These are phyloP conservation scores for Nettapus auritus DNA, from an alignment of 2,113 vertebrate genomes.

Conservation along the genomic window DNA sequence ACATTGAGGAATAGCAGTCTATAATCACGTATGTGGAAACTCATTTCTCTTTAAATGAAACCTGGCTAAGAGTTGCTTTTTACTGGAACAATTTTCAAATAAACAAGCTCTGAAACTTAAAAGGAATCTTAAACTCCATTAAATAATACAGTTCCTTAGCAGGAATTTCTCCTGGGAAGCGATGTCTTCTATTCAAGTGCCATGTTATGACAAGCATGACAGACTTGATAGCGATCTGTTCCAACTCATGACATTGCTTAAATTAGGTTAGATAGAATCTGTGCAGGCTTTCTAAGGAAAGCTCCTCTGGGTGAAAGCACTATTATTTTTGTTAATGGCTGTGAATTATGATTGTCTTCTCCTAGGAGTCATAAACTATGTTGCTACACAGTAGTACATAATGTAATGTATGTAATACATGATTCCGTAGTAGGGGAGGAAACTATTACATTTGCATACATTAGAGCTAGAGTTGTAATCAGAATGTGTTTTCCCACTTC, in stretches of 20 bases:
- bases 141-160: slow-evolving; percentile 73
- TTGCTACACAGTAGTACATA: slow-evolving; percentile 51
- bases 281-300: slow-evolving; percentile 53
- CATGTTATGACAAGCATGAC: slow-evolving; percentile 83
- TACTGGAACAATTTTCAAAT: slow-evolving; percentile 58
- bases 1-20: not conserved
- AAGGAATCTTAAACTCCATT: slow-evolving; percentile 73
- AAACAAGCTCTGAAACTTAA: slow-evolving; percentile 69
- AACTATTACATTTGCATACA: slow-evolving; percentile 40
- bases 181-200: slow-evolving; percentile 77
- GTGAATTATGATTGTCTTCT: slow-evolving; percentile 73
- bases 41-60: slow-evolving; percentile 44
- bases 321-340: slow-evolving; percentile 78
- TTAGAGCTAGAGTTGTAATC: slow-evolving; percentile 29
- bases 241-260: slow-evolving; percentile 78
- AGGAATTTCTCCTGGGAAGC: slow-evolving; percentile 76
- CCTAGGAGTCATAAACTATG: slow-evolving; percentile 50
- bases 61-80: slow-evolving; percentile 30
- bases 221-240: slow-evolving; percentile 79
- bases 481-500: slow-evolving; percentile 11
- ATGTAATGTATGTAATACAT: slow-evolving; percentile 56
- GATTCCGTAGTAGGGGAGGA: slow-evolving; percentile 30
- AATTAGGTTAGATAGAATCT: slow-evolving; percentile 77
- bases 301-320: slow-evolving; percentile 51
- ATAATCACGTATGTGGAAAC: not conserved